Evolutionary conservation across 2,888 invertebrate species (phyloP), one percentile per base, ranked within the genome.

Genomic region (Nemapogon koenigi): DNA sequence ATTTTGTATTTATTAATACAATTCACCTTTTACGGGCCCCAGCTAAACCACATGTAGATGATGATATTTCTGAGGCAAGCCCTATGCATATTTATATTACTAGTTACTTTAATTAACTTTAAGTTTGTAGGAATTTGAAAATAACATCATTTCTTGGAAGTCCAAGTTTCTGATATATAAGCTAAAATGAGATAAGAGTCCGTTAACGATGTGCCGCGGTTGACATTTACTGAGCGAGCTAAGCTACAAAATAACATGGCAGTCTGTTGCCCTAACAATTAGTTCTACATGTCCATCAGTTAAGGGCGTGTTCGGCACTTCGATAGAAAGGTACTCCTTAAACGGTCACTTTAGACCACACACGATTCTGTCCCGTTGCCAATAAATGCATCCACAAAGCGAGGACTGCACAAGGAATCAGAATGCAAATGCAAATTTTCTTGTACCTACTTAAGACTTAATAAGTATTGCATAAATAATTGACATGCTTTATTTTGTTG

Each of bases 211-310:
- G 33, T 33, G 33, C 19, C 33, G 13, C 33, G 33, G 33, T 33
- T 33, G 33, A 33, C 33, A 33, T 33, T 33, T 33, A 33, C 33
- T 3, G 19, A 33, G 33, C 33, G 19, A 11, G 33, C 19, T 33
- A 4, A 16, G 31, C 31, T 16, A 31, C 31, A n/a, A 31, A 31
- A 31, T 31, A 28, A 31, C 31, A 31, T 7, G 22, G 22, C 6
- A 10, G 52, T 52, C 57, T 54, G 50, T 52, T 52, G 47, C 51
- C 49, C 53, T 52, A 57, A 75, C 75, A 75, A 76, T 76, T 76
- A 73, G 62, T 57, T 33, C 33, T 17, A 19, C 49, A 49, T 53
- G 66, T 66, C 66, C 67, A 75, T 75, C 75, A 68, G 73, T 67
- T 68, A 59, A 58, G 52, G 50, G 6, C 10, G 22, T 22, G 10